Evolutionary conservation across 2,797 vertebrate species (phyloP), one percentile per base, ranked within the genome.

Genomic region (Premnoplex brunnescens): DNA sequence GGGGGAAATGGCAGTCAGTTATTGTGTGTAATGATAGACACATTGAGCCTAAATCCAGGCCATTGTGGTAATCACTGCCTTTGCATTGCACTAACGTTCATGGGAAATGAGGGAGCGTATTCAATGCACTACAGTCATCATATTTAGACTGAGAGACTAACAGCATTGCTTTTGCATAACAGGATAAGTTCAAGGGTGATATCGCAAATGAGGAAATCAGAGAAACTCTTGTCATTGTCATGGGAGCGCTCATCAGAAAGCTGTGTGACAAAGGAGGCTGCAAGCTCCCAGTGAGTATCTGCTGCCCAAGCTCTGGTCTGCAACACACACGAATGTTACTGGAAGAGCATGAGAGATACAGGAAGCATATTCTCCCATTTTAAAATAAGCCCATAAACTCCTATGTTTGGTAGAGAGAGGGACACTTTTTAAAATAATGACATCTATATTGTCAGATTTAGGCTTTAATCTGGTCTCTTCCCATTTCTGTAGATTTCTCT

Each of bases 181-280:
- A 99, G 99, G 98, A 97, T 55, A 98, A 98, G 91, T 98, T 98
- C 90, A 98, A 98, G 85, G 98, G 98, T 73, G 98, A 98, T 66
- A 98, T 99, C 0, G 98, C 97, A 48, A 99, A 97, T 89, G 97
- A 81, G n/a, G 99, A 99, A 91, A 99, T 99, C 93, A 98, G 98
- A 97, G 99, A 99, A 98, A 99, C 99, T 6, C 96, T 99, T 51
- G 98, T 99, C 95, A 99, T 99, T 96, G 98, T 99, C 89, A 98
- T 99, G 94, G 99, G 99, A 63, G 99, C 99, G 0, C 97, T 99
- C 48, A 97, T 99, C 82, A 98, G 97, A 91, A 99, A 99, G 84
- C 96, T 99, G 67, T 99, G 99, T 92, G 98, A 98, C 96, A 98
- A 97, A 58, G 99, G 98, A 96, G 98, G 95, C 49, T 99, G 99